Evolutionary conservation across 1,140 invertebrate genomes (phyloP).

Genomic region (Aradophagus sp.): DNA sequence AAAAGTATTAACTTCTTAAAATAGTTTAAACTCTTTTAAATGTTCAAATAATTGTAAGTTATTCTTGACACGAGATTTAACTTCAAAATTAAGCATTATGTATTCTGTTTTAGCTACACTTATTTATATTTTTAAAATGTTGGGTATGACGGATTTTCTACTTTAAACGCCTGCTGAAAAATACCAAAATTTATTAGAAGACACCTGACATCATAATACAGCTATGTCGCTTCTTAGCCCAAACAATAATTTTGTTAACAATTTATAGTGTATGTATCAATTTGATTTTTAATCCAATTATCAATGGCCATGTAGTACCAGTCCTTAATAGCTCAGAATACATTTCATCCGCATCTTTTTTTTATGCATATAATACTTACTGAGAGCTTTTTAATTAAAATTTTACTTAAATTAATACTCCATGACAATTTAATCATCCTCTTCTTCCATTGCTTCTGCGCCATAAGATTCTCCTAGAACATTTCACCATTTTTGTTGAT

Average conservation of each 20-base stretch:
- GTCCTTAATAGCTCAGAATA: slow-evolving; percentile 68
- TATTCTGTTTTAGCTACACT: no score
- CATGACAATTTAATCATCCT: slow-evolving; percentile 65
- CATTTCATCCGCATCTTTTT: slow-evolving; percentile 9
- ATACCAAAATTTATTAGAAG: slow-evolving; percentile 51
- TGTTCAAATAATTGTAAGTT: no score
- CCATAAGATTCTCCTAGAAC: slow-evolving; percentile 63
- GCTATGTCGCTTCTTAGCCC: slow-evolving; percentile 64
- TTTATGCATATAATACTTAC: slow-evolving; percentile 49
- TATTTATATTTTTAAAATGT: no score
- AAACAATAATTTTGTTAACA: slow-evolving; percentile 15
- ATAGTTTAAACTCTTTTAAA: no score
- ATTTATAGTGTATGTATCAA: slow-evolving; percentile 21
- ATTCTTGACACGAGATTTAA: no score
- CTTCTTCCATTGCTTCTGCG: slow-evolving; percentile 70
- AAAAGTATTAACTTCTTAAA: no score
- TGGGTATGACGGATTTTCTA: no score
- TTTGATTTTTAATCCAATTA: slow-evolving; percentile 10
- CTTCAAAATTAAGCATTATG: no score
- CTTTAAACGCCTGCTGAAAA: slow-evolving; percentile 65
- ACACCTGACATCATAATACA: slow-evolving; percentile 24
- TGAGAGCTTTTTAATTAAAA: slow-evolving; percentile 8
- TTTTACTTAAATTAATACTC: slow-evolving; percentile 25
- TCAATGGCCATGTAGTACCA: slow-evolving; percentile 63
- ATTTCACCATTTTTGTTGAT: no score